A percentile compares a stretch with the other conserved stretches of the same genome.
Conservation (phyloP, 2,888 invertebrate species). For the Saturnia pavonia region DNA sequence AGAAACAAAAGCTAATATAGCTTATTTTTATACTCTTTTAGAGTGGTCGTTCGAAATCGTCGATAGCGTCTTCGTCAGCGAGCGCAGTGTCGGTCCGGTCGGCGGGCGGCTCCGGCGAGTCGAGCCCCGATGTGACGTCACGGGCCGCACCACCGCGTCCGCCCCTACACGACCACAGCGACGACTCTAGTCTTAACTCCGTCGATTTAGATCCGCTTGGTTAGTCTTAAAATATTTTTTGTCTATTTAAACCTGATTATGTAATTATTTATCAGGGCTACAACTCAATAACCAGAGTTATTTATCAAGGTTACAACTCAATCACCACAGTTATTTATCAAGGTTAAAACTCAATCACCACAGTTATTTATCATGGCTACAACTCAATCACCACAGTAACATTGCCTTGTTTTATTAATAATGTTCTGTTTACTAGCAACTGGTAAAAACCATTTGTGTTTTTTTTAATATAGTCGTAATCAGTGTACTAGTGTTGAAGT, state of each 20-base stretch:
- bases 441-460: too few relatives aligned
- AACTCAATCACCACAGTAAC: too few relatives aligned
- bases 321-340: background rate
- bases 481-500: too few relatives aligned
- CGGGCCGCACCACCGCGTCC: conserved; percentile 72
- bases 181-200: conserved; percentile 96
- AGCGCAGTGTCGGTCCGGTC: conserved; percentile 77
- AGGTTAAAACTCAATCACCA: background rate
- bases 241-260: background rate
- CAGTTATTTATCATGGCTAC: background rate
- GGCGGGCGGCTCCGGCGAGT: conserved; percentile 72
- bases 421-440: too few relatives aligned
- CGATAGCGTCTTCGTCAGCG: conserved; percentile 74
- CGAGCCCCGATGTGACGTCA: conserved; percentile 79
- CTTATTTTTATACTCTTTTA: conserved; percentile 47
- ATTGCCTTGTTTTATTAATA: too few relatives aligned
- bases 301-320: too few relatives aligned
- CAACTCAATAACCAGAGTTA: too few relatives aligned
- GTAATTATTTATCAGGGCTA: background rate
- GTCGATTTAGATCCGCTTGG: conserved; percentile 91
- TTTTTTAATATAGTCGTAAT: too few relatives aligned
- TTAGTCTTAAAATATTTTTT: conserved; percentile 38
- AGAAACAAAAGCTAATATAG: background rate
- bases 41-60: conserved; percentile 84
- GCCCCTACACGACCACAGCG: conserved; percentile 83